Conservation (phyloP, 2,797 vertebrate genomes). For the Brachyalestes nurse region DNA sequence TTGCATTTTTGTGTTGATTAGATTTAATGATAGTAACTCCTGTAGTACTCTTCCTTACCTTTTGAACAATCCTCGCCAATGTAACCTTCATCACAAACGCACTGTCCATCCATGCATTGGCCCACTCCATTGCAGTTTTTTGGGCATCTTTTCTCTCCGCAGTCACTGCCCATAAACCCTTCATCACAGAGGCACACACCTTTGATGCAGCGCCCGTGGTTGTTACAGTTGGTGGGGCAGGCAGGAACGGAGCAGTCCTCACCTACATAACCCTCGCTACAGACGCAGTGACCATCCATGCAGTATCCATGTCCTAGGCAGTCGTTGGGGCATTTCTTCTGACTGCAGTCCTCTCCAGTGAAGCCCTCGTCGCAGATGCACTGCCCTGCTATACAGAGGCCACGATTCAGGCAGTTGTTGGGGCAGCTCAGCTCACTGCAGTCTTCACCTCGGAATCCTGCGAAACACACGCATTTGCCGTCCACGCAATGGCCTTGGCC, state of each 20-base stretch:
- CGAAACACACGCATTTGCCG: conserved; percentile 81
- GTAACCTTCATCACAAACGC: conserved; percentile 86
- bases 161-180: conserved; percentile 82
- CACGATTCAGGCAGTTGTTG: conserved; percentile 77
- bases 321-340: conserved; percentile 82
- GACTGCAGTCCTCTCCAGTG: conserved; percentile 80
- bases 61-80: conserved; percentile 82
- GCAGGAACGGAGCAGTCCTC: conserved; percentile 80
- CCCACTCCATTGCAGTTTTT: conserved; percentile 79
- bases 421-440: conserved; percentile 86
- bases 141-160: conserved; percentile 77
- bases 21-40: not conserved
- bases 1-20: not conserved
- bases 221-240: conserved; percentile 83
- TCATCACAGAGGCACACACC: conserved; percentile 85
- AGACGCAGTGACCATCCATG: conserved; percentile 71
- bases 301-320: conserved; percentile 83
- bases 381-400: conserved; percentile 82
- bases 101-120: conserved; percentile 71
- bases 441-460: conserved; percentile 78
- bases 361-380: conserved; percentile 88
- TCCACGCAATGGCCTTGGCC: conserved; percentile 79
- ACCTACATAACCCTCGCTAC: conserved; percentile 80
- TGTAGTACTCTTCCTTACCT: conserved; percentile 67
- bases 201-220: conserved; percentile 79